Percentiles rank a stretch among this genome's conserved stretches.
Evolutionary conservation across 2,113 vertebrate species (phyloP).

Genomic region (Zosterops japonicus): DNA sequence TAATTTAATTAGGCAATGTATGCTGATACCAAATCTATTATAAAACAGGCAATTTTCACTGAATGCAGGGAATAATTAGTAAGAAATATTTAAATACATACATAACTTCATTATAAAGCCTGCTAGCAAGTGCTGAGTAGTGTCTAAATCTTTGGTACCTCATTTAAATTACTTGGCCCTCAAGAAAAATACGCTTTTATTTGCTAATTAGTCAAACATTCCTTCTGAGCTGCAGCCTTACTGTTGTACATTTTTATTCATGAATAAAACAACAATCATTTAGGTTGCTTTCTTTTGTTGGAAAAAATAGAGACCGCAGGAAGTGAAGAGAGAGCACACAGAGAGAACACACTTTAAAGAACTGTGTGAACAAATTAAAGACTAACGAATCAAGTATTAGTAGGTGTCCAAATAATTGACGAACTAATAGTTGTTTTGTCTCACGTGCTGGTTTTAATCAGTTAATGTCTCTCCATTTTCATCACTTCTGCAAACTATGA

Average conservation of each 20-base stretch:
- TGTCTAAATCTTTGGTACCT: neutral
- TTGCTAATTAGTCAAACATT: neutral
- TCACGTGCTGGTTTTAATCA: neutral
- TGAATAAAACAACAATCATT: neutral
- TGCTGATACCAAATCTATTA: neutral
- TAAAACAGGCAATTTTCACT: neutral
- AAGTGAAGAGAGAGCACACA: neutral
- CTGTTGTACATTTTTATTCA: neutral
- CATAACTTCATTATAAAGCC: neutral
- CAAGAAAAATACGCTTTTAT: neutral
- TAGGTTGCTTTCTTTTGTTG: neutral
- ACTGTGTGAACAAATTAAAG: neutral
- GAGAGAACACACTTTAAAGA: neutral
- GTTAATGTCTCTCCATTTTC: neutral
- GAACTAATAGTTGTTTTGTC: neutral
- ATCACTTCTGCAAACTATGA: neutral
- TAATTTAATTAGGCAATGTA: neutral
- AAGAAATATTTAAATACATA: neutral
- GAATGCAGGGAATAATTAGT: neutral
- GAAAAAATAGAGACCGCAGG: neutral
- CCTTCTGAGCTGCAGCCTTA: neutral
- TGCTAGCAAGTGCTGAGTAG: neutral
- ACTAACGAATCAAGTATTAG: neutral
- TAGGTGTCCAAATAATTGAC: neutral
- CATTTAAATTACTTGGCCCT: neutral